Percentiles rank a stretch among this genome's conserved stretches.
Conservation (phyloP, 23 tunicate genomes). For the Botrylloides violaceus region DNA sequence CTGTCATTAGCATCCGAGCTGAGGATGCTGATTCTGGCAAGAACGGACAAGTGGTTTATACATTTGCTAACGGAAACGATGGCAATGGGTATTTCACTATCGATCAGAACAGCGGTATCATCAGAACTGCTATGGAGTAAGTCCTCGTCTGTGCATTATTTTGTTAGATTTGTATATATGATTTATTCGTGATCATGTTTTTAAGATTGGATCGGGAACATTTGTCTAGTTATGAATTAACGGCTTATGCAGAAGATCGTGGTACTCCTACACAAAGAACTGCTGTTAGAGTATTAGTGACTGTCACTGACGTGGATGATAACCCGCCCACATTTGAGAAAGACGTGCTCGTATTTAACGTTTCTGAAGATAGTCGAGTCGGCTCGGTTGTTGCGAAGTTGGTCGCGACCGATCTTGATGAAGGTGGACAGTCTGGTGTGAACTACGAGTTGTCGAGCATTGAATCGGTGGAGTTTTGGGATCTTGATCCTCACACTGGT, state of each 20-base stretch:
- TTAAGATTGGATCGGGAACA: slow-evolving; percentile 77
- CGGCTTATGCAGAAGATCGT: slow-evolving; percentile 63
- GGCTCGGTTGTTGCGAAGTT: slow-evolving; percentile 48
- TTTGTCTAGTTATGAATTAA: slow-evolving; percentile 38
- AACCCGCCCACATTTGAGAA: slow-evolving; percentile 74
- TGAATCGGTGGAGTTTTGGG: slow-evolving; percentile 31
- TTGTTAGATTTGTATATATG: not conserved
- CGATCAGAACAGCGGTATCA: slow-evolving; percentile 44
- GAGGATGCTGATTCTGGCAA: slow-evolving; percentile 66
- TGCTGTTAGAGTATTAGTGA: slow-evolving; percentile 35
- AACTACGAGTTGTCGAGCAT: slow-evolving; percentile 48
- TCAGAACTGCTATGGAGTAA: slow-evolving; percentile 55
- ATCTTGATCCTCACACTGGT: slow-evolving; percentile 60
- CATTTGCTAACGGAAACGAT: slow-evolving; percentile 35
- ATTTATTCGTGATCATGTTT: not conserved
- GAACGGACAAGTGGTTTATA: slow-evolving; percentile 57
- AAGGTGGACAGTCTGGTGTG: slow-evolving; percentile 31
- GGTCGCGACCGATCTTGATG: slow-evolving; percentile 79
- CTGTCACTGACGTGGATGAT: slow-evolving; percentile 83
- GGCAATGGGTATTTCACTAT: slow-evolving; percentile 67
- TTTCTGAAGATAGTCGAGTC: slow-evolving; percentile 38
- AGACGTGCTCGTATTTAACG: slow-evolving; percentile 35
- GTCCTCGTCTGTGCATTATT: slow-evolving; percentile 1
- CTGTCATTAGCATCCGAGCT: slow-evolving; percentile 52
- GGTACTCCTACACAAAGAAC: slow-evolving; percentile 48